A percentile compares a stretch with the other conserved stretches of the same genome.
phyloP scores from a whole-genome alignment of 2,888 invertebrate species.

The Erynnis tages region DNA sequence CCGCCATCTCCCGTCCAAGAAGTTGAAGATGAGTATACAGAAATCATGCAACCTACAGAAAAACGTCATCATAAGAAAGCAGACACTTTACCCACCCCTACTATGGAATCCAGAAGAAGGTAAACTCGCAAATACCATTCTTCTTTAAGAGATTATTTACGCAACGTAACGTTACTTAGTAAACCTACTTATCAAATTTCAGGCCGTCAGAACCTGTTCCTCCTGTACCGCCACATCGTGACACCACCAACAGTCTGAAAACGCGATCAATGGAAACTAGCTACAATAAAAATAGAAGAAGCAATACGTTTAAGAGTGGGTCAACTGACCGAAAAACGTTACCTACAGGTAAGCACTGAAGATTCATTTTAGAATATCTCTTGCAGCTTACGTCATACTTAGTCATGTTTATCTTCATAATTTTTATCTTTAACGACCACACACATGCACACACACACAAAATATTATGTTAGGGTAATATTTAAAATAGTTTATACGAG shows the following conservation, averaged over 20 bases:
- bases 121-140: slow-evolving; percentile 34
- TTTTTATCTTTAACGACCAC: no score
- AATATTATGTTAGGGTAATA: no score
- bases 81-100: slow-evolving; percentile 80
- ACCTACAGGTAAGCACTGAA: slow-evolving; percentile 81
- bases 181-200: slow-evolving; percentile 21
- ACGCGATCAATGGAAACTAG: slow-evolving; percentile 93
- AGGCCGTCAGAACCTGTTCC: slow-evolving; percentile 82
- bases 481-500: no score
- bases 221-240: slow-evolving; percentile 87
- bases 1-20: slow-evolving; percentile 93
- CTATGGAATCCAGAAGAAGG: slow-evolving; percentile 73
- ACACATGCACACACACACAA: no score
- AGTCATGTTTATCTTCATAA: no score
- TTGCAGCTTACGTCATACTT: no score
- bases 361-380: no score
- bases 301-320: slow-evolving; percentile 78
- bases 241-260: slow-evolving; percentile 87
- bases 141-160: no score
- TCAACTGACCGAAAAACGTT: slow-evolving; percentile 87
- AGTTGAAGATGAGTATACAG: slow-evolving; percentile 88
- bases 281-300: slow-evolving; percentile 83
- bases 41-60: slow-evolving; percentile 80
- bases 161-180: no score
- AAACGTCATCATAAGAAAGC: slow-evolving; percentile 75